Base-by-base conservation (phyloP, 2,797 vertebrate genomes). In the Tenualosa ilisha region DNA sequence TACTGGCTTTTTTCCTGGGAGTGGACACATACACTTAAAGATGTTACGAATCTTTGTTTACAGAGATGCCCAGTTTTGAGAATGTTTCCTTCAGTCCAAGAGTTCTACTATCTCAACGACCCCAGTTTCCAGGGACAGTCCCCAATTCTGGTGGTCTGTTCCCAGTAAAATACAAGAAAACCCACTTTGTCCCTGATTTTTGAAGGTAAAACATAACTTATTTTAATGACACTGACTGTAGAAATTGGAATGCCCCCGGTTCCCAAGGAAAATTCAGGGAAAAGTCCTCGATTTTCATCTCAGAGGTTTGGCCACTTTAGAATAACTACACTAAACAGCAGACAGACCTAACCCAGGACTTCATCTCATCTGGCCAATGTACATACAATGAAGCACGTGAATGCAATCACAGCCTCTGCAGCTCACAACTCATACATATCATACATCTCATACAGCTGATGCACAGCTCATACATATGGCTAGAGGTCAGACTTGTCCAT, bases 251-350 rank as follows among this genome's bases (percentile, higher is more conserved):
- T 31, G 31, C 1, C 31, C 31, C 31, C 1, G 31, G 31, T 31
- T 31, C 31, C 31, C 31, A 31, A 31, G 31, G 31, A 31, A 31
- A 31, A 31, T 31, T 31, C 31, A 31, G 31, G 31, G 31, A 31
- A 31, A 31, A 1, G 31, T 31, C 31, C 31, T 31, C 31, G 31
- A 31, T 31, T 31, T 31, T 31, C 31, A 31, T 31, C 31, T 31
- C 31, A 31, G 31, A 31, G 31, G 31, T 31, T 1, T 31, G 31
- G 31, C 31, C 31, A 31, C 31, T 31, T 31, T 31, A 31, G 31
- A 87, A 85, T 84, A 86, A 87, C 51, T 85, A 83, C 82, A 82
- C 68, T 85, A 81, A 65, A 61, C 4, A 83, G 81, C 20, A 84
- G 86, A 87, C 68, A 51, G 82, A 82, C 81, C 51, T 7, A 7